Percentiles rank a stretch among this genome's conserved stretches.
These are phyloP conservation scores for Eupleurogrammus muticus DNA, from an alignment of 2,797 vertebrate genomes.

Conservation along the genomic window DNA sequence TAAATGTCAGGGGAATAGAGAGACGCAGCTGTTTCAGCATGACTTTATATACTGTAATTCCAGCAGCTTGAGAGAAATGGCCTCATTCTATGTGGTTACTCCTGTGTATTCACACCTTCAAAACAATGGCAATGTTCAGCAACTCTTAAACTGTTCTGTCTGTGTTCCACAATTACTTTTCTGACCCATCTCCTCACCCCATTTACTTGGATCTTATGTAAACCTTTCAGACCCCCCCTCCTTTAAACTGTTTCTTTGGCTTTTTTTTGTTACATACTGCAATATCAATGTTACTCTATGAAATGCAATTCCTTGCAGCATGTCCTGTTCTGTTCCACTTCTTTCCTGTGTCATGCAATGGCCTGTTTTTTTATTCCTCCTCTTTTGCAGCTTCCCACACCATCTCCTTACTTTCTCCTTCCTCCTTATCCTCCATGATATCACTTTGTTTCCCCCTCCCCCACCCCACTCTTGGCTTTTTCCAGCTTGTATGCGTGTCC, in stretches of 20 bases:
- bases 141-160: not conserved
- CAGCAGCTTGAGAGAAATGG: constrained; percentile 22
- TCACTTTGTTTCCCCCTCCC: constrained; percentile 41
- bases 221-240: not conserved
- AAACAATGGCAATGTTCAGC: not conserved
- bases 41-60: not conserved
- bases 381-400: constrained; percentile 22
- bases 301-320: not conserved
- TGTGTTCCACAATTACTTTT: not conserved
- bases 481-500: constrained; percentile 42
- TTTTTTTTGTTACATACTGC: not conserved
- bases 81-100: constrained; percentile 2
- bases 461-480: constrained; percentile 61
- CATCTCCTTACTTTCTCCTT: constrained; percentile 22
- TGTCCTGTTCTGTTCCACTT: constrained; percentile 9
- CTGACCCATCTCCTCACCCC: not conserved
- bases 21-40: constrained; percentile 30
- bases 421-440: constrained; percentile 36
- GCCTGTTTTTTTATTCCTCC: constrained; percentile 7
- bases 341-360: constrained; percentile 4
- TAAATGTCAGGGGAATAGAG: constrained; percentile 10
- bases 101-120: constrained; percentile 12
- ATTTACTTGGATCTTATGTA: not conserved
- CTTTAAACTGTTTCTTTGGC: not conserved
- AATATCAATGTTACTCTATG: constrained; percentile 1